Evolutionary conservation across 2,797 vertebrate species (phyloP).

Genomic region (Darevskia mixta): DNA sequence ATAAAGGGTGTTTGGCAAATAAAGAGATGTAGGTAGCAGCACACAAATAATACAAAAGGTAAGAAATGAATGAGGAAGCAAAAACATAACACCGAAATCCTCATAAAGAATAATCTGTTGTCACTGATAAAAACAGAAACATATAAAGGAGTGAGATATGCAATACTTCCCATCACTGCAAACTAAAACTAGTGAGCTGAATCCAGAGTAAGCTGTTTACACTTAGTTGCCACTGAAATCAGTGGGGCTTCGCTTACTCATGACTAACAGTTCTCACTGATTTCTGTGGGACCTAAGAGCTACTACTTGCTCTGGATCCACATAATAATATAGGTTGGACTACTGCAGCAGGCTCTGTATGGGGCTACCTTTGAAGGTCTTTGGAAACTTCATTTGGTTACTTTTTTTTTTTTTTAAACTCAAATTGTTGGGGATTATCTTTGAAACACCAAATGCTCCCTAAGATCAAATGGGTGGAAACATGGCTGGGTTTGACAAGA

Average conservation of each 20-base stretch:
- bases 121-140: not conserved
- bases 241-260: not conserved
- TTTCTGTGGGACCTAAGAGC: not conserved
- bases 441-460: too few species aligned
- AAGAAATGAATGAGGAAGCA: not conserved
- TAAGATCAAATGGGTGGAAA: too few species aligned
- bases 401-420: too few species aligned
- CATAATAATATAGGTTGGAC: not conserved
- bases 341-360: too few species aligned
- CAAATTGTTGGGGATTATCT: too few species aligned
- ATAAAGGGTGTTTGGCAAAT: conserved; percentile 4
- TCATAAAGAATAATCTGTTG: not conserved
- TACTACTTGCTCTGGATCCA: not conserved
- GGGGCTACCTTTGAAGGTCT: too few species aligned
- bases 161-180: not conserved
- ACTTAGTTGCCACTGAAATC: not conserved
- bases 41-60: not conserved
- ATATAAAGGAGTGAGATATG: not conserved
- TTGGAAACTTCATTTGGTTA: too few species aligned
- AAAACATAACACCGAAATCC: not conserved
- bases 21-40: conserved; percentile 20
- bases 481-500: not conserved
- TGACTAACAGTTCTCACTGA: not conserved
- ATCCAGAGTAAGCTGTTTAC: not conserved
- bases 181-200: not conserved